A percentile compares a stretch with the other conserved stretches of the same genome.
phyloP scores from a whole-genome alignment of 2,113 vertebrate species.

The Neogale vison region DNA sequence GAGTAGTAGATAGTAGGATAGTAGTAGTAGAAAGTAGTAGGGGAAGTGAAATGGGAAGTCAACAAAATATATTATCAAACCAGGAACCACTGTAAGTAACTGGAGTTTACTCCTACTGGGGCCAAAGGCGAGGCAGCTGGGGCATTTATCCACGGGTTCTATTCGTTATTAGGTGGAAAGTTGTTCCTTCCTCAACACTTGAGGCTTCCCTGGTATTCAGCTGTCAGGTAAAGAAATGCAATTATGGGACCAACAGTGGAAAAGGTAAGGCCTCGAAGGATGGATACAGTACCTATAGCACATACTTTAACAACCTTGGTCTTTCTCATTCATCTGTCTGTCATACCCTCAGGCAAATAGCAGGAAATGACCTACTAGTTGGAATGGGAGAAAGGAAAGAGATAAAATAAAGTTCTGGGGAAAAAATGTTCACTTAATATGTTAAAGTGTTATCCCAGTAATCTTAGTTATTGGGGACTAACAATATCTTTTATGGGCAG shows the following conservation, averaged over 20 bases:
- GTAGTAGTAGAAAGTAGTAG: too few species aligned
- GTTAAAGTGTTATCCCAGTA: not conserved
- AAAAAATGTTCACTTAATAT: not conserved
- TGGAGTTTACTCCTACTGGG: not conserved
- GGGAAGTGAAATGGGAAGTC: not conserved
- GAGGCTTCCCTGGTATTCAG: not conserved
- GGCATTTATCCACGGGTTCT: not conserved
- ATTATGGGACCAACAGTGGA: not conserved
- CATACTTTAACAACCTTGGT: not conserved
- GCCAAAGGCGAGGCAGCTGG: not conserved
- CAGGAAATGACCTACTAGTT: not conserved
- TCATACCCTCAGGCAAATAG: not conserved
- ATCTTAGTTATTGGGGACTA: not conserved
- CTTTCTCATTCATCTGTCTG: not conserved
- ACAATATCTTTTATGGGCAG: not conserved
- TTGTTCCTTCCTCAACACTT: not conserved
- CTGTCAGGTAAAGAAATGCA: not conserved
- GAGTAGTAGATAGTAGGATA: not conserved
- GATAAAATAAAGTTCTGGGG: not conserved
- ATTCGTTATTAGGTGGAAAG: not conserved
- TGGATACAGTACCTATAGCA: not conserved
- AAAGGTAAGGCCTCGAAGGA: fast-evolving
- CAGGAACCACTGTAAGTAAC: not conserved
- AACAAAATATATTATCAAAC: not conserved
- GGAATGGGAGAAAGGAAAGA: not conserved